Base-by-base conservation (phyloP, 2,888 invertebrate species). In the Oxycera nigricornis region DNA sequence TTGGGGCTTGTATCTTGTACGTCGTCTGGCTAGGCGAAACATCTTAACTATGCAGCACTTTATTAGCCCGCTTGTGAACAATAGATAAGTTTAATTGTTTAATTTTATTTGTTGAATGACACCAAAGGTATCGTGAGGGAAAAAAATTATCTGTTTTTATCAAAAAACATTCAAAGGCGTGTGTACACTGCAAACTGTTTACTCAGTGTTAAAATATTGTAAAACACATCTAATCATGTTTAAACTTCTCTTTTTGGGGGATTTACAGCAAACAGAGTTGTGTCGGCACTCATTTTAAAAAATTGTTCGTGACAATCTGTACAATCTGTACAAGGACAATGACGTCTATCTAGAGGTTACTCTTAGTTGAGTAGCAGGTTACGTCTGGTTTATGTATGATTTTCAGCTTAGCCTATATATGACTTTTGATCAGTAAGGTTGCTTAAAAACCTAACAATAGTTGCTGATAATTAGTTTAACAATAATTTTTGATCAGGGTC, bases 171-270 rank as follows among this genome's bases (percentile, higher is more conserved):
- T 74, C 61, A 73, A 76, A 76, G 62, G 73, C 70, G 62, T 76
- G 76, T 76, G 73, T 76, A 73, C 74, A 59, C 72, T 70, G 74
- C 73, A 75, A 75, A 76, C 72, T 74, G 59, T 76, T 76, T 75
- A 35, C 61, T 67, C 55, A 75, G 74, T 73, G 76, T 76, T 75
- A 75, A 76, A 74, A 75, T 76, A 72, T 72, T 75, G 76, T 76
- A 76, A 76, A 76, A 76, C 76, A 76, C 72, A 72, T 75, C 72
- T 76, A 76, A 76, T 76, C 75, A 70, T 76, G 76, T 76, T 76
- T 74, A 46, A 68, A 59, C 68, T 68, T 74, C 61, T 73, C 50
- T 46, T 73, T 50, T 73, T 72, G 75, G 73, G 61, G 73, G 65
- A 75, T 75, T 75, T 73, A 75, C 73, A 55, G 72, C 73, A 73